Percentiles rank a stretch among this genome's conserved stretches.
Evolutionary conservation across 1,140 invertebrate genomes (phyloP).

Genomic region (Halyomorpha halys): DNA sequence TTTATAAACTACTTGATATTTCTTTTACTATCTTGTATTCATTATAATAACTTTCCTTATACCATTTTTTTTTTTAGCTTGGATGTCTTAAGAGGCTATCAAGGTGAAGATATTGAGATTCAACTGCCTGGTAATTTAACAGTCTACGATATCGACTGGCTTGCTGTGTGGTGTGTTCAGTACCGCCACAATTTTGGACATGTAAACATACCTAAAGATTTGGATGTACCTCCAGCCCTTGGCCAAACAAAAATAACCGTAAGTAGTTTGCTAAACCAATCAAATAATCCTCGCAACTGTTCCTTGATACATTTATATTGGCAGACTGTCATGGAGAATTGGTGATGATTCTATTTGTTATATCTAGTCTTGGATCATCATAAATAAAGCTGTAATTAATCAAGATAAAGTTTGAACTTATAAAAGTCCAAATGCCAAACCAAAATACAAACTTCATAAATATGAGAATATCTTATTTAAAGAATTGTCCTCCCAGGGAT

Average conservation of each 20-base stretch:
- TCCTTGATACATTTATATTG: not conserved
- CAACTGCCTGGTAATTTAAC: conserved; percentile 74
- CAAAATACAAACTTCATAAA: too few relatives aligned
- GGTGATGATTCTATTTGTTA: too few relatives aligned
- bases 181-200: conserved; percentile 84
- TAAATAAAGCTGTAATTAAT: too few relatives aligned
- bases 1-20: too few relatives aligned
- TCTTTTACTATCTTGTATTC: too few relatives aligned
- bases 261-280: conserved; percentile 35
- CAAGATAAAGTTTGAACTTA: too few relatives aligned
- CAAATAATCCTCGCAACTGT: conserved; percentile 6
- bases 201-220: conserved; percentile 73
- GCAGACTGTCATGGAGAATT: not conserved
- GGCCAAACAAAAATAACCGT: conserved; percentile 83
- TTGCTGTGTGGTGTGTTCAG: conserved; percentile 79
- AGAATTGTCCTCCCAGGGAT: too few relatives aligned
- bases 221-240: conserved; percentile 79
- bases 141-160: conserved; percentile 84
- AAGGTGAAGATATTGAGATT: conserved; percentile 82
- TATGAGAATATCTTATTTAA: too few relatives aligned
- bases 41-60: too few relatives aligned
- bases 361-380: too few relatives aligned
- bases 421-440: too few relatives aligned
- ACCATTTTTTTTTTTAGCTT: conserved; percentile 42
- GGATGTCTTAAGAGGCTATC: conserved; percentile 66